Conservation (phyloP, 1,140 invertebrate genomes). For the Aphelenchoides avenae region DNA sequence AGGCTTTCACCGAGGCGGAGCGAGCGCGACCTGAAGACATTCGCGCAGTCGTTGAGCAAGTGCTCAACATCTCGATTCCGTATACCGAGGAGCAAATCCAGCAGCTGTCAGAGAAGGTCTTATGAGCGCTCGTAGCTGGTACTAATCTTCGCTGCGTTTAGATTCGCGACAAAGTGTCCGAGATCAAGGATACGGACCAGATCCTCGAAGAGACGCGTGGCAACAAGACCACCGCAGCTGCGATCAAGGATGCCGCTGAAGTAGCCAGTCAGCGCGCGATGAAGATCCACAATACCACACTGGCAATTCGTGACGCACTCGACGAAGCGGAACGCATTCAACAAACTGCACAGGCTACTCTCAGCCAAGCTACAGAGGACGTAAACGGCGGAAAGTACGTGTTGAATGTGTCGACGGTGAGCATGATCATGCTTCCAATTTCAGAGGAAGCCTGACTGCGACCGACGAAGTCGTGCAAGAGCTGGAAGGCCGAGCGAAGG, state of each 20-base stretch:
- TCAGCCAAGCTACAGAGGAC: constrained; percentile 17
- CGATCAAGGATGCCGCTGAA: constrained; percentile 49
- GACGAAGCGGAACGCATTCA: constrained; percentile 39
- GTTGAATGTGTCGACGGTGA: not conserved
- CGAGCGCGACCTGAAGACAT: constrained; percentile 51
- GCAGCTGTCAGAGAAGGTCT: constrained; percentile 48
- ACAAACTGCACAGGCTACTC: constrained; percentile 24
- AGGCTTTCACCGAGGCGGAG: constrained; percentile 47
- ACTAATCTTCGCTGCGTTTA: constrained; percentile 17
- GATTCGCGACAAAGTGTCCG: constrained; percentile 53
- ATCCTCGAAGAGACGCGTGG: constrained; percentile 53
- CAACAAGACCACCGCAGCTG: constrained; percentile 50
- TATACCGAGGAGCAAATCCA: constrained; percentile 51
- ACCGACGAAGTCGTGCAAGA: constrained; percentile 28
- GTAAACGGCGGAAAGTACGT: constrained; percentile 30
- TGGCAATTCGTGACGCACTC: constrained; percentile 31
- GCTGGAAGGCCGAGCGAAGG: constrained; percentile 26
- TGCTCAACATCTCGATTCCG: constrained; percentile 53
- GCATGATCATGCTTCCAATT: not conserved
- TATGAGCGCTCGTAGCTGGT: not conserved
- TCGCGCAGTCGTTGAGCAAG: constrained; percentile 46
- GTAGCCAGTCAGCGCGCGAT: constrained; percentile 27
- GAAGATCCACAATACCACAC: constrained; percentile 41
- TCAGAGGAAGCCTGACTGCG: constrained; percentile 11
- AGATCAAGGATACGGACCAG: constrained; percentile 56